phyloP scores from a whole-genome alignment of 2,888 invertebrate genomes.

The Lasius platythorax region DNA sequence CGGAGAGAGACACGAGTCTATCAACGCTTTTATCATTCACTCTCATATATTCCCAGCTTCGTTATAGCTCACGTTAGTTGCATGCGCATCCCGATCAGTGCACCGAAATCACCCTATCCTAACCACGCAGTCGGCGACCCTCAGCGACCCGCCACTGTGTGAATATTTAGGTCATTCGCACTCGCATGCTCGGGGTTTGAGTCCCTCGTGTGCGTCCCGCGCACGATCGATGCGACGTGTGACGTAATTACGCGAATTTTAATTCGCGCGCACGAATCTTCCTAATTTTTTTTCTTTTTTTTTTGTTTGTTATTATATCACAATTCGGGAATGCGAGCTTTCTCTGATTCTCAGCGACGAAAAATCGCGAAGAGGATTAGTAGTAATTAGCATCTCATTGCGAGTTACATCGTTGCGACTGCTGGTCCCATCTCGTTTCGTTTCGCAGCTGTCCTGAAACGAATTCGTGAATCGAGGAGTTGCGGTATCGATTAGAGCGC shows the following conservation, averaged over 20 bases:
- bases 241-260: background rate
- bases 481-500: conserved; percentile 64
- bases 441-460: conserved; percentile 75
- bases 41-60: conserved; percentile 47
- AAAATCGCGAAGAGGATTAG: background rate
- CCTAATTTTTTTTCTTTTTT: background rate
- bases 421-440: conserved; percentile 85
- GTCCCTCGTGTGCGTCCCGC: background rate
- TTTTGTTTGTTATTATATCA: background rate
- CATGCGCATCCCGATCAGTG: conserved; percentile 38
- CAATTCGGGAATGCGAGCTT: background rate
- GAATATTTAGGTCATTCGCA: conserved; percentile 33
- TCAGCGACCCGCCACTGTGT: conserved; percentile 18
- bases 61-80: conserved; percentile 43
- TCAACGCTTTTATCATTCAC: conserved; percentile 69
- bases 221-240: conserved; percentile 12
- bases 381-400: conserved; percentile 28
- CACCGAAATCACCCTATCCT: conserved; percentile 27
- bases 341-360: background rate
- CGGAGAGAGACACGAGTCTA: conserved; percentile 12
- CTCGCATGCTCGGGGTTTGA: conserved; percentile 32
- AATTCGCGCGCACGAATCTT: conserved; percentile 7
- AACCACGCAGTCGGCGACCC: conserved; percentile 4
- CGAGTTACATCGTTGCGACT: conserved; percentile 81
- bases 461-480: conserved; percentile 68